Evolutionary conservation across 2,888 invertebrate species (phyloP), one percentile per base, ranked within the genome.

Genomic region (Caenorhabditis uteleia): DNA sequence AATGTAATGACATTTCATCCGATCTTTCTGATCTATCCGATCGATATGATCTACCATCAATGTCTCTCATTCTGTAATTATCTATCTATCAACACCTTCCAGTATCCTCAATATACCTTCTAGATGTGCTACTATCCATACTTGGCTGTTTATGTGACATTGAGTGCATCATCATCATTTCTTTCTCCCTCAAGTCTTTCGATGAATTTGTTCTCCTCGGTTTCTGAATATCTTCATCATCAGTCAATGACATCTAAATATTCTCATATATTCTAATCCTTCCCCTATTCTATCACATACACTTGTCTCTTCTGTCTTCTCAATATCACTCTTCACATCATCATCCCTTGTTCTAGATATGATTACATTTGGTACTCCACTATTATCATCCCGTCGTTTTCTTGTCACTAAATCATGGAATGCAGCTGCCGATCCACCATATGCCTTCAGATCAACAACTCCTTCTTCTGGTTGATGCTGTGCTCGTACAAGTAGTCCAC

Each of bases 1-100:
- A 83, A 26, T 80, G 77, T 12, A 83, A 46, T 27, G 80, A 80
- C 64, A 78, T 67, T 44, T 82, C 82, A 50, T 82, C 82, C 7
- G 77, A 77, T 14, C 80, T 62, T 42, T 77, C 74, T 7, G 77
- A 77, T 23, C 74, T 46, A 43, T 77, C 81, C 18, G 77, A 77
- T 42, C 78, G 70, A 56, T 80, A 80, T 21, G 79, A 79, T 34
- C 80, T 51, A 21, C 72, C 73, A 38, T 82, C 82, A 29, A 71
- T 58, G 31, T 71, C 71, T 20, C 68, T 29, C 42, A 66, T 47
- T 34, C 62, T 51, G 21, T 14, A 44, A 44, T 12, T 23, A 29
- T 26, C 20, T 40, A 26, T 25, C 10, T n/a, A n/a, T 6, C 10
- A 14, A 16, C 4, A 44, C 5, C 12, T 23, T 44, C 6, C n/a